Conservation (phyloP, 2,797 vertebrate species). For the Neomorphus geoffroyi region DNA sequence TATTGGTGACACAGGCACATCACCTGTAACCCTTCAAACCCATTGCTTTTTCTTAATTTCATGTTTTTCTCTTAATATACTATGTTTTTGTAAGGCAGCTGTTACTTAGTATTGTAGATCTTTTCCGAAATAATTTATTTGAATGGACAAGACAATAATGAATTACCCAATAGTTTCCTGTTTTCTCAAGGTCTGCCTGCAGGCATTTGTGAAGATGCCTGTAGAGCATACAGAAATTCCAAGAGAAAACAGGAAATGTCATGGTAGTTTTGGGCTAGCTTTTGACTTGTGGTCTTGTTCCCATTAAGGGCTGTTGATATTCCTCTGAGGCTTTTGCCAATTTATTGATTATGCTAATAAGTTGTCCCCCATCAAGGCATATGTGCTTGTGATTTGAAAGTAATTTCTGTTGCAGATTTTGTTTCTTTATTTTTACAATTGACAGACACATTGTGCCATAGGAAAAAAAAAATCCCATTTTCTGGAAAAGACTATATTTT, state of each 20-base stretch:
- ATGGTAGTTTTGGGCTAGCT: not conserved
- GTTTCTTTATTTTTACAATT: not conserved
- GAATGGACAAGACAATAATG: not conserved
- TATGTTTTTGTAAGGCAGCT: not conserved
- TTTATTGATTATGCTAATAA: slow-evolving; percentile 15
- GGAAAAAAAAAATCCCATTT: not conserved
- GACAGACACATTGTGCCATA: rapidly evolving
- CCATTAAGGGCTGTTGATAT: not conserved
- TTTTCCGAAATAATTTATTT: not conserved
- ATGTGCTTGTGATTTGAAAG: not conserved
- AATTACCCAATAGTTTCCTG: not conserved
- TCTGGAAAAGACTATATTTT: not conserved
- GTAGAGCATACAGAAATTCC: not conserved
- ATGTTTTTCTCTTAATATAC: not conserved
- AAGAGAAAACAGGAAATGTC: not conserved
- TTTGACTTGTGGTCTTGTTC: not conserved
- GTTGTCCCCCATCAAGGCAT: not conserved
- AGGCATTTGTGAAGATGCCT: not conserved
- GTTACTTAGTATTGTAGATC: not conserved
- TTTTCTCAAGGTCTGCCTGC: not conserved
- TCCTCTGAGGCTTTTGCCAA: not conserved
- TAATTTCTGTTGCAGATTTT: not conserved
- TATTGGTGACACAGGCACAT: not conserved
- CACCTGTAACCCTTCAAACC: not conserved
- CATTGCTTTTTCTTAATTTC: not conserved